Conservation (phyloP, 2,888 invertebrate species). For the Altica lythri region DNA sequence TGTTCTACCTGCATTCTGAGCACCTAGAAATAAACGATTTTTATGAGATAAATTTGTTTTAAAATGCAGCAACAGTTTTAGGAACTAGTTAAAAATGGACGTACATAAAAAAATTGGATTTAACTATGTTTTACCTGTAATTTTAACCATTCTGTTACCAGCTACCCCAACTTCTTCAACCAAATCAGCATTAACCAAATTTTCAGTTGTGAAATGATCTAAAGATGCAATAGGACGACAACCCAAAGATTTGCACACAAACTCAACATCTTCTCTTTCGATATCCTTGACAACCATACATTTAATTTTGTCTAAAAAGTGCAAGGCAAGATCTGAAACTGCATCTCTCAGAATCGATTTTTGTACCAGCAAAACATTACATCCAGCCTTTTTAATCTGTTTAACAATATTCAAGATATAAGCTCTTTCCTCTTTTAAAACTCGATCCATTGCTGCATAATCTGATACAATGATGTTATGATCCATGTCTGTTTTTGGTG, state of each 20-base stretch:
- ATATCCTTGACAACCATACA: constrained; percentile 98
- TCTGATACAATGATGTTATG: constrained; percentile 96
- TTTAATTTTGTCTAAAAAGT: constrained; percentile 98
- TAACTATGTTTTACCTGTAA: constrained; percentile 50
- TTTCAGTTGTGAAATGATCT: constrained; percentile 94
- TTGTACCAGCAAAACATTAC: constrained; percentile 93
- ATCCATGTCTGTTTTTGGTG: constrained; percentile 99
- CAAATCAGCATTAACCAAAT: constrained; percentile 88
- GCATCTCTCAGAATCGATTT: constrained; percentile 89
- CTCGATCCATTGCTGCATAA: constrained; percentile 99
- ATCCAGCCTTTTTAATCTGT: constrained; percentile 97
- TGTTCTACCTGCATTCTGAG: constrained; percentile 84
- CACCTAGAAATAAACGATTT: constrained; percentile 50
- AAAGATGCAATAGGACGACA: constrained; percentile 98
- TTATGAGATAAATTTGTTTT: no score
- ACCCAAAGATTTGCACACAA: constrained; percentile 91
- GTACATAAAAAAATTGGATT: no score
- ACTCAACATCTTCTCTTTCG: constrained; percentile 97
- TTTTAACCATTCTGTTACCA: constrained; percentile 85
- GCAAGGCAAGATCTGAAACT: constrained; percentile 93
- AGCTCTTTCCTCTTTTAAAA: constrained; percentile 94
- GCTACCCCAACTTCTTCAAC: constrained; percentile 93
- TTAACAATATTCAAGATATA: constrained; percentile 99
- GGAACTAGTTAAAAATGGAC: no score
- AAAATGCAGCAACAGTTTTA: no score